Evolutionary conservation across 92 coral and sea anemone species (phyloP), one percentile per base, ranked within the genome.

Genomic region (Scolanthus callimorphus): DNA sequence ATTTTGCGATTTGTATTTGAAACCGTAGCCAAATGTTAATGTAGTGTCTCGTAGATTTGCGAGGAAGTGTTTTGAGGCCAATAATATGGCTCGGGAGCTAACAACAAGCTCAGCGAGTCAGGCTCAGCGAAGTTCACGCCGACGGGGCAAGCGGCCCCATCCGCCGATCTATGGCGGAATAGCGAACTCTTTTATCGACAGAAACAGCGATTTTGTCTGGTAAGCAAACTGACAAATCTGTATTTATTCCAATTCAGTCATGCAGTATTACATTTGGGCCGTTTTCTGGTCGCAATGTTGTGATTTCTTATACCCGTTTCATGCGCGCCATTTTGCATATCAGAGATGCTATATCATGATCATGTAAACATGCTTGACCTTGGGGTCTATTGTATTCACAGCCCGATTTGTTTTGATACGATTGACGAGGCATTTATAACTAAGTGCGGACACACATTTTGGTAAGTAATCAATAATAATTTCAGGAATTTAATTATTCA

Each of bases 341-440:
- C n/a, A n/a, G n/a, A n/a, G n/a, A n/a, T n/a, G n/a, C n/a, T n/a
- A n/a, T n/a, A n/a, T n/a, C n/a, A n/a, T n/a, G n/a, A n/a, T 34
- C 15, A 34, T 34, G 41, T 34, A 34, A 6, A 15, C 41, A 34
- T 6, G 15, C 15, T 15, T 34, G 41, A 34, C 41, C 41, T 34
- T 34, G 6, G 41, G n/a, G n/a, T n/a, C 41, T 34, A 58, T 60
- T 44, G 62, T 39, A 51, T 27, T 45, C 53, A 57, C 83, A 91
- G 97, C 75, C 97, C 97, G 27, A 88, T 91, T 69, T 91, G 97
- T 75, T 91, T 91, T 57, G 96, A 91, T 62, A 91, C 89, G 38
- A 91, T 91, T 48, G 97, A 91, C 49, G 97, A 91, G 49, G 97
- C 97, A 21, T 89, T 88, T 52, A 91, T 91, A 95, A 91, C 97